These are phyloP conservation scores for Phalanger gymnotis DNA, from an alignment of 2,797 vertebrate genomes.

Conservation along the genomic window DNA sequence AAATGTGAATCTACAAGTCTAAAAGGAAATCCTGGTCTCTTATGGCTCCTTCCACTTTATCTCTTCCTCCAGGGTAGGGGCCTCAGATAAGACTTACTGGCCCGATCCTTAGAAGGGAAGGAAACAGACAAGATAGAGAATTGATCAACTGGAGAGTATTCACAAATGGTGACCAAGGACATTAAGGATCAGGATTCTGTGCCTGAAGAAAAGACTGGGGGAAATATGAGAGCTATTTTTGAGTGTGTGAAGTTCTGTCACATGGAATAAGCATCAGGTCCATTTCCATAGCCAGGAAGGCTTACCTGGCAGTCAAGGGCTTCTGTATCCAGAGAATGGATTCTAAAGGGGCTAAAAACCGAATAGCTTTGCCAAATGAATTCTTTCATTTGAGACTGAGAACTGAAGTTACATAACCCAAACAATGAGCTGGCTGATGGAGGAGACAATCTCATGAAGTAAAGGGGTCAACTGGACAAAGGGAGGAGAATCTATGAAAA, in stretches of 20 bases:
- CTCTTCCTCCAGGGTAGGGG: background rate
- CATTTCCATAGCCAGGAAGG: background rate
- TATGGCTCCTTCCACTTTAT: background rate
- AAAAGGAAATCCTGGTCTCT: background rate
- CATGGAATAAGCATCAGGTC: background rate
- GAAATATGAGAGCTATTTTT: background rate
- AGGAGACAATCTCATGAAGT: background rate
- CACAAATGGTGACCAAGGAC: background rate
- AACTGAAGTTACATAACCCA: background rate
- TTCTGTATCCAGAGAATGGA: background rate
- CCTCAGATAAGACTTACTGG: background rate
- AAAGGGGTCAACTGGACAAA: background rate
- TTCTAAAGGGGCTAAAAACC: background rate
- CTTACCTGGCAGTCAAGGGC: background rate
- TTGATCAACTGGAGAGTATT: background rate
- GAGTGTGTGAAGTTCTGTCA: background rate
- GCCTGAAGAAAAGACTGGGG: background rate
- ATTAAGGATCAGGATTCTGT: background rate
- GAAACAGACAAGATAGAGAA: background rate
- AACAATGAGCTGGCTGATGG: background rate
- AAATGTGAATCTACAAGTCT: background rate
- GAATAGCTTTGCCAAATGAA: background rate
- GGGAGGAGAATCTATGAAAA: background rate
- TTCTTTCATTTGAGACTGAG: background rate
- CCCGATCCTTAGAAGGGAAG: background rate